Conservation (phyloP, 2,113 vertebrate genomes). For the Rissa tridactyla region DNA sequence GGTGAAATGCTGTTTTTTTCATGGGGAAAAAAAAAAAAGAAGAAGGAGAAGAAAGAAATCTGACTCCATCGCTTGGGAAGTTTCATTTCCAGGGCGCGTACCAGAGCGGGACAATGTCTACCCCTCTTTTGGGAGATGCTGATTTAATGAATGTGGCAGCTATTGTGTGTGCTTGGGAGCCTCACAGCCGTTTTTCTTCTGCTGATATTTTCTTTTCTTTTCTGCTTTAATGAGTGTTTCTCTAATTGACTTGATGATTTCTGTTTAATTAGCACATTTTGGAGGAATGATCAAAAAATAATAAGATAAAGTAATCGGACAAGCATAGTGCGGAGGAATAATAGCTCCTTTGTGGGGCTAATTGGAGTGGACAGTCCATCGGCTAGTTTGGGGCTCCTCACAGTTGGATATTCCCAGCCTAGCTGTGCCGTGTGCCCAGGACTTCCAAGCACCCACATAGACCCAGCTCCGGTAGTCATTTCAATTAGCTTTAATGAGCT, state of each 20-base stretch:
- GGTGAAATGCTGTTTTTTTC: background rate
- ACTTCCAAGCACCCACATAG: slow-evolving; percentile 27
- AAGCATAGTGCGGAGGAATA: slow-evolving; percentile 68
- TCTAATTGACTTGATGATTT: slow-evolving; percentile 77
- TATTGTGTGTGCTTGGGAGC: slow-evolving; percentile 56
- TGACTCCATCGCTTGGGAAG: background rate
- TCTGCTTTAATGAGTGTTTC: slow-evolving; percentile 71
- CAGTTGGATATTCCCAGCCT: slow-evolving; percentile 58
- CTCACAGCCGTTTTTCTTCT: slow-evolving; percentile 41
- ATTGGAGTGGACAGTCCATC: slow-evolving; percentile 72
- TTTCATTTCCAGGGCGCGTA: background rate
- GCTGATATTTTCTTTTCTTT: slow-evolving; percentile 38
- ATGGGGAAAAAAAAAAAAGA: background rate
- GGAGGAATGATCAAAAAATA: slow-evolving; percentile 69
- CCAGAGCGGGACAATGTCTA: background rate
- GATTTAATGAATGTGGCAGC: slow-evolving; percentile 48
- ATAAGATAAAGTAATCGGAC: slow-evolving; percentile 73
- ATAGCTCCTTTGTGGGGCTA: slow-evolving; percentile 69
- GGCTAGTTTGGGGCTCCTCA: slow-evolving; percentile 58
- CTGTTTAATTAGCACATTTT: slow-evolving; percentile 79
- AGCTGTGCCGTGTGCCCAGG: slow-evolving; percentile 24
- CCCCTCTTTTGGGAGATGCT: background rate
- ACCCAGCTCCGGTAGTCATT: slow-evolving; percentile 21
- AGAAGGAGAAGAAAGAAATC: background rate
- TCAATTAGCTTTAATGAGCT: slow-evolving; percentile 57